These are phyloP conservation scores for Ptychoptera albimana DNA, from an alignment of 2,888 invertebrate species.

Conservation along the genomic window DNA sequence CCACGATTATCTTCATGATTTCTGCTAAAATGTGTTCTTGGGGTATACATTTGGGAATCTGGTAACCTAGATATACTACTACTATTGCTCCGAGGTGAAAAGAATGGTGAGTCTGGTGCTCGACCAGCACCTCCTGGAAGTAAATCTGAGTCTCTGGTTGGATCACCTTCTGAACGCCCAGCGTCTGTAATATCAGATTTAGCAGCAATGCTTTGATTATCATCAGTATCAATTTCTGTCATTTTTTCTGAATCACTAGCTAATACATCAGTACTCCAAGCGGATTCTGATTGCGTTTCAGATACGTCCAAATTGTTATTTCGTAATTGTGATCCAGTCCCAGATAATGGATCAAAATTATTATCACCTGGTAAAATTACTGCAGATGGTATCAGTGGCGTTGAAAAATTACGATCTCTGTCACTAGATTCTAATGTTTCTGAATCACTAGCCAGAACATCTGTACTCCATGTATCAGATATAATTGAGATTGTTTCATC, in stretches of 20 bases:
- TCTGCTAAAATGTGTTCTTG: constrained; percentile 9
- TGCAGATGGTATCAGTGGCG: constrained; percentile 30
- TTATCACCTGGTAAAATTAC: constrained; percentile 31
- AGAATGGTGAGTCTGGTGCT: constrained; percentile 18
- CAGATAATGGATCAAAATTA: constrained; percentile 25
- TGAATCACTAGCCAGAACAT: constrained; percentile 91
- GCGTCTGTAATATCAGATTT: constrained; percentile 60
- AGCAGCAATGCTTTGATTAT: constrained; percentile 47
- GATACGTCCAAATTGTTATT: constrained; percentile 50
- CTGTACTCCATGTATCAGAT: constrained; percentile 98
- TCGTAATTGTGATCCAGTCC: constrained; percentile 21
- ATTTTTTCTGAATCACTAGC: constrained; percentile 84
- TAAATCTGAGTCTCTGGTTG: constrained; percentile 13
- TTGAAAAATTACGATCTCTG: constrained; percentile 34
- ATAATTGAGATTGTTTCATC: constrained; percentile 95
- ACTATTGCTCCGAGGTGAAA: constrained; percentile 13
- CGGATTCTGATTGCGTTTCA: constrained; percentile 87
- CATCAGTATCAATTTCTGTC: constrained; percentile 61
- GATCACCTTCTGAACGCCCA: constrained; percentile 27
- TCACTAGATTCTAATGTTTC: constrained; percentile 77
- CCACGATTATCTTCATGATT: too few relatives aligned
- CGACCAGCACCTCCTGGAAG: constrained; percentile 10
- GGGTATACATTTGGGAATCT: constrained; percentile 14
- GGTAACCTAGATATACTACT: constrained; percentile 14
- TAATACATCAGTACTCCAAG: constrained; percentile 95